Evolutionary conservation across 2,113 vertebrate genomes (phyloP).

Genomic region (Clupea harengus): DNA sequence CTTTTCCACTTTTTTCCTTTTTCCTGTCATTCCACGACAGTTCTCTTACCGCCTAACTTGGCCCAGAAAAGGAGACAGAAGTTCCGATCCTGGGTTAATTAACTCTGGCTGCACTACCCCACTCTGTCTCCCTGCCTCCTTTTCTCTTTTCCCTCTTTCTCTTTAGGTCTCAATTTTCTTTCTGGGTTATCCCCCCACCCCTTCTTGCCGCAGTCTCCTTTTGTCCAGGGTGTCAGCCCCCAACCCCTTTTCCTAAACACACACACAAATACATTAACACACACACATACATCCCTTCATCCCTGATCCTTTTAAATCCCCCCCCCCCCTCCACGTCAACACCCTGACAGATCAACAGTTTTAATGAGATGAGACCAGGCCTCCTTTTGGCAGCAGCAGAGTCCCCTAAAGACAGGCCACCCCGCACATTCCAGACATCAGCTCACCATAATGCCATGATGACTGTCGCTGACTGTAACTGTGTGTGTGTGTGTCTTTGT

Average conservation of each 20-base stretch:
- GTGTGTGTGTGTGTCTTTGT: not conserved
- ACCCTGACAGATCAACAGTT: conserved; percentile 8
- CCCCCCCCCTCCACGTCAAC: not conserved
- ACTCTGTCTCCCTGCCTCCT: not conserved
- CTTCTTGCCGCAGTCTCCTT: not conserved
- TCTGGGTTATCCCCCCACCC: too few relatives aligned
- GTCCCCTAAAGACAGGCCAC: not conserved
- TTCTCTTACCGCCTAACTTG: not conserved
- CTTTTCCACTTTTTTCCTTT: not conserved
- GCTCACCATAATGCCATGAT: not conserved
- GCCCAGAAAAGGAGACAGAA: conserved; percentile 13
- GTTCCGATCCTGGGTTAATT: not conserved
- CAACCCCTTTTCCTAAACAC: not conserved
- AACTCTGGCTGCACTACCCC: too few relatives aligned
- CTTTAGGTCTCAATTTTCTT: not conserved
- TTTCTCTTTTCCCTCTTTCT: not conserved
- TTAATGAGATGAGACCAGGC: conserved; percentile 23
- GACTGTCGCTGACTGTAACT: not conserved
- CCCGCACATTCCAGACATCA: not conserved
- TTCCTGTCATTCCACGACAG: not conserved
- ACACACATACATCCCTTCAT: not conserved
- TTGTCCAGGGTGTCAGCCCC: conserved; percentile 10
- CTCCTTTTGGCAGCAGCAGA: not conserved
- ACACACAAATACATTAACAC: not conserved
- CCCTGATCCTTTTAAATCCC: not conserved